These are phyloP conservation scores for Lepeophtheirus nordmannii DNA, from an alignment of 2,888 invertebrate genomes.

Conservation along the genomic window DNA sequence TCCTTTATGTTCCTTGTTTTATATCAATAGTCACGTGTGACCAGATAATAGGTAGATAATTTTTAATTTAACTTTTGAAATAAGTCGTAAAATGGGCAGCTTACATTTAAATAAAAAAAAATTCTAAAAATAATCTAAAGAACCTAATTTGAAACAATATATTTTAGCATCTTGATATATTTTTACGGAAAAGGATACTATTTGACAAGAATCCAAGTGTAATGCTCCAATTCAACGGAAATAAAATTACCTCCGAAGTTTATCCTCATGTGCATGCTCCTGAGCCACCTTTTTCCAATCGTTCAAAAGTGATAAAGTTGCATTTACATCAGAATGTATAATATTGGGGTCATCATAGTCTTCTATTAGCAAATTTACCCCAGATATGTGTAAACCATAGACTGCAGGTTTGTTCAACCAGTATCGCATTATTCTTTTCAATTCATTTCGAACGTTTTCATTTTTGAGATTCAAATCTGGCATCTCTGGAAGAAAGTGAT, in stretches of 20 bases:
- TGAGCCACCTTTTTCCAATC: conserved; percentile 8
- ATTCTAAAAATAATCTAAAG: no score
- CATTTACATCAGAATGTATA: background rate
- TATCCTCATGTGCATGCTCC: background rate
- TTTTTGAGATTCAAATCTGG: conserved; percentile 15
- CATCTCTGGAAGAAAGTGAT: conserved; percentile 15
- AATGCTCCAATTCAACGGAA: no score
- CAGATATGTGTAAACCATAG: conserved; percentile 7
- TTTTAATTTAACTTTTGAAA: no score
- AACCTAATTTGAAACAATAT: no score
- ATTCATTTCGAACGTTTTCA: background rate
- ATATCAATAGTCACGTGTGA: no score
- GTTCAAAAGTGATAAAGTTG: conserved; percentile 4
- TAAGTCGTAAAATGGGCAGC: no score
- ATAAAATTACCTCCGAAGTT: conserved; percentile 5
- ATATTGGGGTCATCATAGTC: background rate
- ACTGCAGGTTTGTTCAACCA: conserved; percentile 5
- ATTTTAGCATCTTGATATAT: no score
- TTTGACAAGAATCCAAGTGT: no score
- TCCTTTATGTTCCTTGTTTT: no score
- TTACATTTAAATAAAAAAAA: no score
- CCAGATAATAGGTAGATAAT: no score
- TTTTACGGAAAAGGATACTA: no score
- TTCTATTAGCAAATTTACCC: conserved; percentile 13
- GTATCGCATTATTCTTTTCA: background rate